Evolutionary conservation across 2,113 vertebrate species (phyloP), one percentile per base, ranked within the genome.

Genomic region (Sinocyclocheilus rhinocerous): DNA sequence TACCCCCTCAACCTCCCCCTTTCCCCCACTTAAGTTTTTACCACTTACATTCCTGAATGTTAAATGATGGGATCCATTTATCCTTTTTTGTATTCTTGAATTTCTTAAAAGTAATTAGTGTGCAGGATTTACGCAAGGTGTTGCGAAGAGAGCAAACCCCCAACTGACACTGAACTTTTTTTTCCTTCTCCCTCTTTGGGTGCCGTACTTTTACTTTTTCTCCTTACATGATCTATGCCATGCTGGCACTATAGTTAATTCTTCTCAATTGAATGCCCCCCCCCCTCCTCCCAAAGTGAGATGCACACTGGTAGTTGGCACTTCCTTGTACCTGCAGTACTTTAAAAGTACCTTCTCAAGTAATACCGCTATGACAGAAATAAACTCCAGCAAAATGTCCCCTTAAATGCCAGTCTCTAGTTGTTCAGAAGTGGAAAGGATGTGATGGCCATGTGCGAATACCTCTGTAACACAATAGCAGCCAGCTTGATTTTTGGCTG

Each of bases 1-100:
- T 82, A 76, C 90, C 92, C 78, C 65, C 81, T 45, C 65, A 12
- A 45, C 57, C n/a, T 15, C 42, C 45, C 45, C 45, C 94, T 89
- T 92, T 92, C 90, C 84, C 92, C 93, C 92, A 93, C 91, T 89
- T 90, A 92, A 50, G 92, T 93, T 94, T 90, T 93, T 93, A 93
- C 93, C 93, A 91, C 91, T 95, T 94, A 95, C 95, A 95, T 96
- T 97, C 96, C 96, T 97, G 94, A 96, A 95, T 94, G 96, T 96
- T 94, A 87, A 92, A 93, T 88, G 88, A 93, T 88, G 88, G 94
- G 92, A 94, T 94, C 93, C 92, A 92, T 92, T 92, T 93, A 93
- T 93, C 93, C 87, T 93, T 92, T 70, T 52, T 52, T 63, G 6
- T 29, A 67, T 81, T 67, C 22, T 79, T 76, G 73, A n/a, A 24